Evolutionary conservation across 2,797 vertebrate genomes (phyloP).

Genomic region (Hypotaenidia philippensis): DNA sequence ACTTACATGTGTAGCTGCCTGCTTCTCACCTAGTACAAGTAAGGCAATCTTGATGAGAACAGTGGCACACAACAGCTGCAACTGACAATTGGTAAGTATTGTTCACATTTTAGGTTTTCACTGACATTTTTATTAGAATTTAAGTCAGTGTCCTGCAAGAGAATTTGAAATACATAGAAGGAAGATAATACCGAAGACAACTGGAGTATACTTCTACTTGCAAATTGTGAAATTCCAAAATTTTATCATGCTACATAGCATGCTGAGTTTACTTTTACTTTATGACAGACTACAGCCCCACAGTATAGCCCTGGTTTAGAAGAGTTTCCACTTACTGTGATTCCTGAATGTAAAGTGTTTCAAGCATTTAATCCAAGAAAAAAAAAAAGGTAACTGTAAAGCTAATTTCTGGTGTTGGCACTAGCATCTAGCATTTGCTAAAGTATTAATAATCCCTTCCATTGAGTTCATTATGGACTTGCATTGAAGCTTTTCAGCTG

Average conservation of each 20-base stretch:
- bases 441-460: not conserved
- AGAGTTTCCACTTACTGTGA: not conserved
- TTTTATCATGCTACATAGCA: not conserved
- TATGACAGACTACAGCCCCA: not conserved
- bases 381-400: not conserved
- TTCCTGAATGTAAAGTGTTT: not conserved
- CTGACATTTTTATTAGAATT: not conserved
- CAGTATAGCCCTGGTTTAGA: not conserved
- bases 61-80: not conserved
- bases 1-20: constrained; percentile 95
- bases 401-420: not conserved
- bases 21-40: constrained; percentile 89
- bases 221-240: not conserved
- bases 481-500: not conserved
- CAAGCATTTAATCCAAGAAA: not conserved
- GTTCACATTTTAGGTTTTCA: not conserved
- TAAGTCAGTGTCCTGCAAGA: not conserved
- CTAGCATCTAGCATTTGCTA: not conserved
- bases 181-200: not conserved
- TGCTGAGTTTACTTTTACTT: not conserved
- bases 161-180: not conserved
- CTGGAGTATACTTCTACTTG: not conserved
- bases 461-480: not conserved
- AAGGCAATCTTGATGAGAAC: not conserved
- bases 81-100: not conserved